Conservation (phyloP, 2,797 vertebrate genomes). For the Platyrinchus mystaceus region DNA sequence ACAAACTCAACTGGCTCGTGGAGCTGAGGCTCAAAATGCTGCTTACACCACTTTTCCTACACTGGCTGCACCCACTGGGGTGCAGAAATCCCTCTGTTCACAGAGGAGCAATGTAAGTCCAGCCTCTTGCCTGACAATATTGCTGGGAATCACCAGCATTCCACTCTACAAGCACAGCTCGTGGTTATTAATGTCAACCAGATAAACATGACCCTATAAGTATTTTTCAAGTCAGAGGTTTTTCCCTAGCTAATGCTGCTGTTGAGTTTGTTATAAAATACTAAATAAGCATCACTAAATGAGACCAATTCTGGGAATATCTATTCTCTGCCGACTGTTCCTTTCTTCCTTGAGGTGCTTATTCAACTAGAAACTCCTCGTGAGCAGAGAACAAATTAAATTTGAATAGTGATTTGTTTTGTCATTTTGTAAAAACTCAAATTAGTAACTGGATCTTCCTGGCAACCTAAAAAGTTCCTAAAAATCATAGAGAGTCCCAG, state of each 20-base stretch:
- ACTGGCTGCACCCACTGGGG: accelerated
- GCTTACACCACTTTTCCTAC: not conserved
- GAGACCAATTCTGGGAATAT: not conserved
- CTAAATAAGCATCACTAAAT: not conserved
- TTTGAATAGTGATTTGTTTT: not conserved
- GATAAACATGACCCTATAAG: accelerated
- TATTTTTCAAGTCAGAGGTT: not conserved
- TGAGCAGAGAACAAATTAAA: not conserved
- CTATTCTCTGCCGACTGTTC: not conserved
- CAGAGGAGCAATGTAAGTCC: not conserved
- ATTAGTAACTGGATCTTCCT: not conserved
- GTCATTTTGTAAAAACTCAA: not conserved
- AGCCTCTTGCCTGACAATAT: accelerated
- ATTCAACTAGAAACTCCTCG: not conserved
- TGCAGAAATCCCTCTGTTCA: not conserved
- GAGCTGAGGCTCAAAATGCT: not conserved
- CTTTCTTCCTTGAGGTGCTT: not conserved
- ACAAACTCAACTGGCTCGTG: accelerated
- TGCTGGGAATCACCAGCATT: not conserved
- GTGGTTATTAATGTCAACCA: not conserved
- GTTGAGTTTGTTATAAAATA: not conserved
- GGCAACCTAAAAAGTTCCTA: not conserved
- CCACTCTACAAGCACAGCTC: not conserved
- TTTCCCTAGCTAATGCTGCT: not conserved
- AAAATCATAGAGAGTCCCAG: not conserved